These are phyloP conservation scores for Acronicta psi DNA, from an alignment of 2,888 invertebrate genomes.

Conservation along the genomic window DNA sequence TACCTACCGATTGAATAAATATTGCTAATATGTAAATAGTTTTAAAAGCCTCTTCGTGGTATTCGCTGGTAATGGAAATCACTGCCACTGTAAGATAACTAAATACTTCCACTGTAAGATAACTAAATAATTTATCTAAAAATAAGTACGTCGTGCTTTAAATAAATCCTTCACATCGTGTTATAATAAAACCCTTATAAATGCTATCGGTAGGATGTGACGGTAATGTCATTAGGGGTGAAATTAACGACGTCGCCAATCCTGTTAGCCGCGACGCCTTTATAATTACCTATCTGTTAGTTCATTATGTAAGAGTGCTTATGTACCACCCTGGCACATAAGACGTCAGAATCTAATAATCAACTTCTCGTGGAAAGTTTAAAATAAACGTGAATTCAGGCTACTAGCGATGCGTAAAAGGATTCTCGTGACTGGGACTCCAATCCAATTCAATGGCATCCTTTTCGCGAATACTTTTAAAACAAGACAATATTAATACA, in stretches of 20 bases:
- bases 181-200: slow-evolving; percentile 53
- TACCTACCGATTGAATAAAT: no score
- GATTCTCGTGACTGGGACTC: no score
- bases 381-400: not conserved
- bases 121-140: not conserved
- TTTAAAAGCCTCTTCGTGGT: no score
- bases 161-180: slow-evolving; percentile 21
- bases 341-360: not conserved
- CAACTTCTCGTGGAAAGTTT: not conserved
- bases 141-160: not conserved
- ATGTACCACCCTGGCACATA: slow-evolving; percentile 4
- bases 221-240: slow-evolving; percentile 54
- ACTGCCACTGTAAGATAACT: no score
- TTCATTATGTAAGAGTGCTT: slow-evolving; percentile 25
- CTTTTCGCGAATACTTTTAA: no score
- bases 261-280: slow-evolving; percentile 55
- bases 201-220: slow-evolving; percentile 44
- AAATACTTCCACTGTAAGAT: no score
- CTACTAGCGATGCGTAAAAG: not conserved
- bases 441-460: no score
- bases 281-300: slow-evolving; percentile 46
- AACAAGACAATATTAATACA: no score
- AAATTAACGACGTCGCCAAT: slow-evolving; percentile 57
- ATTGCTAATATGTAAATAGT: no score
- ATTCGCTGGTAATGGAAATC: not conserved